Conservation (phyloP, 2,113 vertebrate genomes). For the cattle (Bos taurus) region ARS-UCD2.0 NC_037354.1:14330001-14330500, state of each 20-base stretch:
- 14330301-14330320: neutral
- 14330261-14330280: neutral
- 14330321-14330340: neutral
- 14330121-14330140: neutral
- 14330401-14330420: neutral
- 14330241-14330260: neutral
- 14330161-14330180: neutral
- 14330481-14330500: neutral
- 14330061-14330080: neutral
- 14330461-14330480: neutral
- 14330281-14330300: neutral
- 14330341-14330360: neutral
- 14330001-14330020: neutral
- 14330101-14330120: neutral
- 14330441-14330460: neutral
- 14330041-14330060: neutral
- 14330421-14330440: neutral
- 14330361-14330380: neutral
- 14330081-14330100: neutral
- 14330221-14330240: neutral
- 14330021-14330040: neutral
- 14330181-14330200: neutral
- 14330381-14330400: neutral
- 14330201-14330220: neutral
- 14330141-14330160: neutral